phyloP scores from a whole-genome alignment of 2,888 invertebrate species.

The Scaptodrosophila latifasciaeformis region DNA sequence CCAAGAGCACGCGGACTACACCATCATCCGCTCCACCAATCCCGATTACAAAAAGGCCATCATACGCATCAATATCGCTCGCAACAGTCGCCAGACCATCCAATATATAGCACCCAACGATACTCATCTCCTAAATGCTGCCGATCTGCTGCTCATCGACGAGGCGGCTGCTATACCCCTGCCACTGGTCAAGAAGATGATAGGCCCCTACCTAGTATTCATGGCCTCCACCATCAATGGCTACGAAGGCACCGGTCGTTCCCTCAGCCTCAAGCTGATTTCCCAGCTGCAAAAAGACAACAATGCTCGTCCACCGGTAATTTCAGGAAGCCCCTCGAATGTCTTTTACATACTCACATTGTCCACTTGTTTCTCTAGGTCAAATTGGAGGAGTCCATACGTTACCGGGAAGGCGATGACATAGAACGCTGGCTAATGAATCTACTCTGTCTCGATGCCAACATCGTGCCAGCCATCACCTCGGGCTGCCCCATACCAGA shows the following conservation, averaged over 20 bases:
- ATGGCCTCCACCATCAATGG: slow-evolving; percentile 98
- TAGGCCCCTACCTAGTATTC: slow-evolving; percentile 94
- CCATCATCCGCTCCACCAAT: slow-evolving; percentile 94
- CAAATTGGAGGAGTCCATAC: slow-evolving; percentile 93
- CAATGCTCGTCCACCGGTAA: slow-evolving; percentile 77
- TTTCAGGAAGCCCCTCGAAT: no score
- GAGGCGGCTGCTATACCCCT: slow-evolving; percentile 99
- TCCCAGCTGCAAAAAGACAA: slow-evolving; percentile 85
- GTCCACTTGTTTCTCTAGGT: slow-evolving; percentile 76
- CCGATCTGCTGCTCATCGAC: slow-evolving; percentile 96
- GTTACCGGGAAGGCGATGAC: slow-evolving; percentile 90
- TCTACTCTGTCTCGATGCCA: slow-evolving; percentile 93
- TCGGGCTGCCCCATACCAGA: slow-evolving; percentile 93
- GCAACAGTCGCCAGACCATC: slow-evolving; percentile 93
- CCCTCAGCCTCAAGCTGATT: slow-evolving; percentile 94
- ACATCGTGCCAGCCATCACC: slow-evolving; percentile 78
- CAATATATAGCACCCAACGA: slow-evolving; percentile 98
- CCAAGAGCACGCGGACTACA: slow-evolving; percentile 97
- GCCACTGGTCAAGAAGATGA: slow-evolving; percentile 90
- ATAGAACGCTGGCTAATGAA: slow-evolving; percentile 94
- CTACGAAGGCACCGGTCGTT: slow-evolving; percentile 98
- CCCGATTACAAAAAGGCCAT: slow-evolving; percentile 97
- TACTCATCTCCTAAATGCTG: slow-evolving; percentile 90
- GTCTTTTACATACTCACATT: no score
- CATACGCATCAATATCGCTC: slow-evolving; percentile 92